A percentile compares a stretch with the other conserved stretches of the same genome.
These are phyloP conservation scores for Polypterus bichir DNA, from an alignment of 2,113 vertebrate species.

Conservation along the genomic window DNA sequence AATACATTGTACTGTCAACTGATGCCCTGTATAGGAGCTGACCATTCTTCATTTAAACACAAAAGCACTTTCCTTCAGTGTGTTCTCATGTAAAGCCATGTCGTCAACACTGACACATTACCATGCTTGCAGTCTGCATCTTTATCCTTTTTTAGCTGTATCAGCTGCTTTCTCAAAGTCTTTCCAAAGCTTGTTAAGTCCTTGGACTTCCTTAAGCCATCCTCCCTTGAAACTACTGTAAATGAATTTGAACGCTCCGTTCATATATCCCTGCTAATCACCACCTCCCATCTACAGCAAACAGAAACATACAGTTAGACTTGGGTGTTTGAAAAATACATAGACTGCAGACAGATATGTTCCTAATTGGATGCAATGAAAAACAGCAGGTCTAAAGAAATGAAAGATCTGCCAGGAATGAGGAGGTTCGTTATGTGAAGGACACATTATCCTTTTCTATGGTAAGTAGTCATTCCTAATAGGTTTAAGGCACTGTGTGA, in stretches of 20 bases:
- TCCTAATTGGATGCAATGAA: conserved; percentile 40
- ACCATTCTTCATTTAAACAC: no score
- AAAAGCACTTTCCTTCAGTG: no score
- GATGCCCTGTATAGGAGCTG: no score
- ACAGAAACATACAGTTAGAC: neutral
- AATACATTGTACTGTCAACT: no score
- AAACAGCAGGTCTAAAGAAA: conserved; percentile 37
- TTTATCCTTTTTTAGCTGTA: neutral
- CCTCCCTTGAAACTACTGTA: neutral
- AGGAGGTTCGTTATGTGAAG: conserved; percentile 80
- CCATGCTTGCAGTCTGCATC: no score
- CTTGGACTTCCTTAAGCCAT: neutral
- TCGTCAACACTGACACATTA: no score
- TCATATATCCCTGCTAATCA: conserved; percentile 1
- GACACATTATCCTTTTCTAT: conserved; percentile 78
- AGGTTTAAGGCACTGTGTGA: conserved; percentile 82
- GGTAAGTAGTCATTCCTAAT: conserved; percentile 92
- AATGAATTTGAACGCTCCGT: neutral
- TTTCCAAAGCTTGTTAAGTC: neutral
- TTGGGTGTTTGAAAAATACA: neutral
- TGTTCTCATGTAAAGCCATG: no score
- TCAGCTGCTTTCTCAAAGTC: neutral
- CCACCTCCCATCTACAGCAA: neutral
- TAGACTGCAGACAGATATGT: conserved; percentile 13
- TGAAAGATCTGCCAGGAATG: conserved; percentile 42